phyloP scores from a whole-genome alignment of 2,113 vertebrate genomes.

The Penelope pileata region DNA sequence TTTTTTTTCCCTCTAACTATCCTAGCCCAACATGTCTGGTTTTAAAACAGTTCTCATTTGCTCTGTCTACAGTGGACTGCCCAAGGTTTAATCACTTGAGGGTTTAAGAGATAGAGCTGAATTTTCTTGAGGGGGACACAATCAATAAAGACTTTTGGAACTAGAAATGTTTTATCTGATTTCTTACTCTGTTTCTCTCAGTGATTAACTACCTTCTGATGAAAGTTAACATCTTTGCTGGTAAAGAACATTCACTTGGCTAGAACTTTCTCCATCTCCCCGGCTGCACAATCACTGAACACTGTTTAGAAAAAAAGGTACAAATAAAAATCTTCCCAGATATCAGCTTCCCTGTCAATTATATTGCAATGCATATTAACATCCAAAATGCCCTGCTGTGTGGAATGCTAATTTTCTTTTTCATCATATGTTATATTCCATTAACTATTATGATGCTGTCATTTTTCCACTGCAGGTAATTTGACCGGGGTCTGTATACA shows the following conservation, averaged over 20 bases:
- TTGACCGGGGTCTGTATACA: background rate
- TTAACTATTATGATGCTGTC: conserved; percentile 33
- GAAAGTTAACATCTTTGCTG: conserved; percentile 39
- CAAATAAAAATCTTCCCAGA: conserved; percentile 45
- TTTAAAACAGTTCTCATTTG: conserved; percentile 65
- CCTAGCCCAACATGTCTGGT: conserved; percentile 5
- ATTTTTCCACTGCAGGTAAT: background rate
- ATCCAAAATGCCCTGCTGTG: conserved; percentile 44
- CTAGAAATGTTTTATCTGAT: conserved; percentile 65
- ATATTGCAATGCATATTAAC: conserved; percentile 53
- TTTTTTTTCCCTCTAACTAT: background rate
- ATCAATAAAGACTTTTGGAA: conserved; percentile 67
- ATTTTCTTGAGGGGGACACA: conserved; percentile 60
- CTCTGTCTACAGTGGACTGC: conserved; percentile 42
- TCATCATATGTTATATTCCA: conserved; percentile 6
- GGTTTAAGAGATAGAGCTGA: conserved; percentile 52
- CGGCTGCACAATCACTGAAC: background rate
- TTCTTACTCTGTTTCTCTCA: conserved; percentile 47
- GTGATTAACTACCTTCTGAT: conserved; percentile 65
- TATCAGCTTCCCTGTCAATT: conserved; percentile 56
- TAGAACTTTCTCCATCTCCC: conserved; percentile 23
- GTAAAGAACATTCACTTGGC: conserved; percentile 37
- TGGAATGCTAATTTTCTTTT: conserved; percentile 55
- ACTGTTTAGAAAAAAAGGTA: conserved; percentile 21
- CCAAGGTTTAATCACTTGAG: conserved; percentile 56